Evolutionary conservation across 2,888 invertebrate species (phyloP), one percentile per base, ranked within the genome.

Genomic region (Ochropleura plecta): DNA sequence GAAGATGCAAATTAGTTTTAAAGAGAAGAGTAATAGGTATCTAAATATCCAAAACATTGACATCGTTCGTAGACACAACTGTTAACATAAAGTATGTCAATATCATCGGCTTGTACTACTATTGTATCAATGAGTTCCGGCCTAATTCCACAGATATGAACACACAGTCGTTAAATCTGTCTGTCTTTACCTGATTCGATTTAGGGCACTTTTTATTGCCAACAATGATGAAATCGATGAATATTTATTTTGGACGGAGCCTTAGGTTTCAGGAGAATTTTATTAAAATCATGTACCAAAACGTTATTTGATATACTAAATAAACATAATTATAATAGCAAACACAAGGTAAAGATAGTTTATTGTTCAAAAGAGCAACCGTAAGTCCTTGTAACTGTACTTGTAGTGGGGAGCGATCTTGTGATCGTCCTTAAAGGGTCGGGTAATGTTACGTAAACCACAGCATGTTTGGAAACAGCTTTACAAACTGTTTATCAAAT

Each of bases 1-100:
- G 12, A 44, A 70, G 5, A 46, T 73, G 44, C 9, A 63, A 18
- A 18, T 48, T 20, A 75, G 18, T 16, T 67, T 44, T 12, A 65
- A 60, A n/a, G 0, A 44, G 30, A 57, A 7, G 30, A 57, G 57
- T 57, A 7, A 30, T 44, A 14, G 16, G 4, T 9, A 40, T 12
- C n/a, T 14, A 40, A 40, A 46, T 12, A 20, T 48, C 7, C 20
- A 42, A 46, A 44, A 65, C 18, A 63, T 44, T 59, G n/a, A 14
- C 49, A 0, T 40, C 14, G 46, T 51, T 46, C 51, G 44, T 40
- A 70, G 82, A 72, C 57, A 53, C 84, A 83, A 53, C 6, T 83
- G 70, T 9, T 55, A 12, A 16, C 46, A 12, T n/a, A 5, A 68
- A 60, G 59, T 81, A 46, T 69, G 68, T 72, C 51, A 72, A 66